These are phyloP conservation scores for Muschampia plurimacula DNA, from an alignment of 2,888 invertebrate genomes.

Conservation along the genomic window DNA sequence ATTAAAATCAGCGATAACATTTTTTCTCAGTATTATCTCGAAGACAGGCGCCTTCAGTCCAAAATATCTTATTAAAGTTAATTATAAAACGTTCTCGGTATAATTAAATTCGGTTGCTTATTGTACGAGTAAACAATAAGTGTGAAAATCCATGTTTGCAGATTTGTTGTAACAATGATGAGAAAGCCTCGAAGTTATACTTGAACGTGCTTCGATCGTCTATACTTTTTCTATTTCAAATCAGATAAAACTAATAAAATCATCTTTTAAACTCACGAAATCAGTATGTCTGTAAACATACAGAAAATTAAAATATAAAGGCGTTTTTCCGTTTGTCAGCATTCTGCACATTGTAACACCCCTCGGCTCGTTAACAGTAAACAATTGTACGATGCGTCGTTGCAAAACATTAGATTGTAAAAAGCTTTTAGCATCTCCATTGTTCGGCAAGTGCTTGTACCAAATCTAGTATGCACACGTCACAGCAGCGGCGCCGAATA, in stretches of 20 bases:
- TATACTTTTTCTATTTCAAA: background rate
- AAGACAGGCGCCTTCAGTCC: slow-evolving; percentile 25
- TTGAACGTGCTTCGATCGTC: background rate
- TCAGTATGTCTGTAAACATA: background rate
- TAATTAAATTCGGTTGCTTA: slow-evolving; percentile 32
- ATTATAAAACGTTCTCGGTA: slow-evolving; percentile 34
- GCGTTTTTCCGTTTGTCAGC: background rate
- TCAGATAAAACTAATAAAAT: background rate
- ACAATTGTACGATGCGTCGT: slow-evolving; percentile 34
- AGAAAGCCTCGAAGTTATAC: slow-evolving; percentile 42
- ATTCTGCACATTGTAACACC: slow-evolving; percentile 4
- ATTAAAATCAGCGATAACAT: slow-evolving; percentile 54
- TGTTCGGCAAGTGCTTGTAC: slow-evolving; percentile 46
- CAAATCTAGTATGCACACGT: slow-evolving; percentile 48
- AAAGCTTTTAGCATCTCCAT: slow-evolving; percentile 47
- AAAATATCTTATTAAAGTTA: slow-evolving; percentile 34
- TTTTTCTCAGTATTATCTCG: slow-evolving; percentile 52
- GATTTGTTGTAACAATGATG: slow-evolving; percentile 51
- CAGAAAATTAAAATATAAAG: background rate
- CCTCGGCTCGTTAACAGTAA: slow-evolving; percentile 33
- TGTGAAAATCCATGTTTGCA: slow-evolving; percentile 44
- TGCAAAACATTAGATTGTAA: slow-evolving; percentile 40
- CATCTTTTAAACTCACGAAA: background rate
- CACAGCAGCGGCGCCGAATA: slow-evolving; percentile 48
- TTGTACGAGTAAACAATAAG: slow-evolving; percentile 51